phyloP scores from a whole-genome alignment of 2,888 invertebrate genomes.

The Peribatodes rhomboidaria region DNA sequence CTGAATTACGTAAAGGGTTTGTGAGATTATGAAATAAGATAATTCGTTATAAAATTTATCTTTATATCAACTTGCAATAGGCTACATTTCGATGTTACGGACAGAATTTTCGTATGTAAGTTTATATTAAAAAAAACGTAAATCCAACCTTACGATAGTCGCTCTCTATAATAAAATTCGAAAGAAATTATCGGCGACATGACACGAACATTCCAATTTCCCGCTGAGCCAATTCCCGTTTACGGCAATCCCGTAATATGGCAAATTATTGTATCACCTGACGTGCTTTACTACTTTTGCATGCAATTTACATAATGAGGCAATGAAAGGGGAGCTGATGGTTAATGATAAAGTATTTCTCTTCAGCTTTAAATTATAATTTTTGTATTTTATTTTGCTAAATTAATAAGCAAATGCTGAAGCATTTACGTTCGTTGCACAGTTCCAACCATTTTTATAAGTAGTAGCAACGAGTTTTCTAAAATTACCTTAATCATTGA shows the following conservation, averaged over 20 bases:
- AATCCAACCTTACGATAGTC: not conserved
- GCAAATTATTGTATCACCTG: slow-evolving; percentile 60
- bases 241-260: slow-evolving; percentile 51
- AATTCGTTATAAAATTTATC: no score
- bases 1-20: no score
- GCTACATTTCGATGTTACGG: no score
- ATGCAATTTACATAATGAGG: slow-evolving; percentile 64
- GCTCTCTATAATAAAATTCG: slow-evolving; percentile 30
- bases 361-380: not conserved
- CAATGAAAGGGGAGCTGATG: slow-evolving; percentile 53
- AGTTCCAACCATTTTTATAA: not conserved
- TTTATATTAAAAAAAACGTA: not conserved
- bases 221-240: slow-evolving; percentile 52
- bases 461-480: not conserved
- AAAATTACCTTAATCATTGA: not conserved
- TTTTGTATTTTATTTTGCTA: not conserved
- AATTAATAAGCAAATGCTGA: not conserved
- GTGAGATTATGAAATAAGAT: no score
- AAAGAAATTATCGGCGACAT: slow-evolving; percentile 35
- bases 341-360: not conserved
- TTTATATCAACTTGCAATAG: no score
- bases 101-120: no score
- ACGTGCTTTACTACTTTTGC: slow-evolving; percentile 61
- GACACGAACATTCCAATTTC: slow-evolving; percentile 41
- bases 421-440: not conserved